phyloP scores from a whole-genome alignment of 1,140 invertebrate genomes.

The Drosophila sechellia region DNA sequence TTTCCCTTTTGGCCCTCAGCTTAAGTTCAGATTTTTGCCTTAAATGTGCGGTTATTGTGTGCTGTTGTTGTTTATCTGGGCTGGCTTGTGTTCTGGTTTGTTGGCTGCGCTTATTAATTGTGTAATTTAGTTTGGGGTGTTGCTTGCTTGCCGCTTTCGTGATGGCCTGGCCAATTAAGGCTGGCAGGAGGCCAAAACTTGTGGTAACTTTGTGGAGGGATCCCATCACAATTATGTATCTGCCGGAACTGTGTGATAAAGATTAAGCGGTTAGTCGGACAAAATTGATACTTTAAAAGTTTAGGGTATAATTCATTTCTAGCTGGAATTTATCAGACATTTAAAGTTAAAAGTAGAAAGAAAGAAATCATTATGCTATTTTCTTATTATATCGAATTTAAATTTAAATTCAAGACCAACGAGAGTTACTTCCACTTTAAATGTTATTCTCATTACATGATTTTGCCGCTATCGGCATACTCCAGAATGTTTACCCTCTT shows the following conservation, averaged over 20 bases:
- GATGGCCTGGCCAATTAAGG: conserved; percentile 38
- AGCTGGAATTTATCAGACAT: no score
- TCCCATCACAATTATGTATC: conserved; percentile 18
- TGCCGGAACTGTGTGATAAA: conserved; percentile 14
- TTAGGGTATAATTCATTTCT: background rate
- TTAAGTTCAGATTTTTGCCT: conserved; percentile 75
- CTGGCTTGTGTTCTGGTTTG: conserved; percentile 33
- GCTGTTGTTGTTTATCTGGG: conserved; percentile 17
- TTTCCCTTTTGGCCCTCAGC: conserved; percentile 26
- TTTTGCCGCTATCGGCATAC: conserved; percentile 24
- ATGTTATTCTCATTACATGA: conserved; percentile 19
- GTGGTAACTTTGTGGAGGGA: conserved; percentile 26
- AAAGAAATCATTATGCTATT: background rate
- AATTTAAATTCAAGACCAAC: background rate
- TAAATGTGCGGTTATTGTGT: conserved; percentile 71
- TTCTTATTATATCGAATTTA: no score
- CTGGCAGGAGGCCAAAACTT: conserved; percentile 44
- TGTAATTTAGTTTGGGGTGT: conserved; percentile 69
- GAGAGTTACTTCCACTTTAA: conserved; percentile 1
- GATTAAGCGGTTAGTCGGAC: conserved; percentile 7
- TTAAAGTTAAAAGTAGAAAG: background rate
- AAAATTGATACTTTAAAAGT: conserved; percentile 1
- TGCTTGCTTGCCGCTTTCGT: conserved; percentile 53
- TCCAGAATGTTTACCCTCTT: conserved; percentile 37
- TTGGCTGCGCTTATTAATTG: conserved; percentile 69